Base-by-base conservation (phyloP, 2,797 vertebrate genomes). In the Spinibarbus caldwelli region DNA sequence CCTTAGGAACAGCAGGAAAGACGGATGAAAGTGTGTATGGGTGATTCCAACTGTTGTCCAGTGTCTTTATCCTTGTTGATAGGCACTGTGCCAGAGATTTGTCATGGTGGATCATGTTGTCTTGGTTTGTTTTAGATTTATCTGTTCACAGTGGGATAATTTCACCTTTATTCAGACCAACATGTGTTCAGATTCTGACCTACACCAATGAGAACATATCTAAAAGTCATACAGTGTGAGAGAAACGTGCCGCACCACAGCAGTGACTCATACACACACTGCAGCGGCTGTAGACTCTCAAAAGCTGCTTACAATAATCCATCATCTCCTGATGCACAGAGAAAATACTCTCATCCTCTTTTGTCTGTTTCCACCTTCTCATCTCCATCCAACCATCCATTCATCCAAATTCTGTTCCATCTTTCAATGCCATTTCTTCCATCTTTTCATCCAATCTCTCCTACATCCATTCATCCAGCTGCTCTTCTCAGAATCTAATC, bases 261-360 rank as follows among this genome's bases (percentile, higher is more conserved):
- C 75, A 34, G 31, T 23, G 67, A 36, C 47, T 12, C 73, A 29
- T n/a, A n/a, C 34, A 36, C 85, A 68, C 85, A 78, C 38, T 14
- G 15, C 83, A 72, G 45, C n/a, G 17, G 62, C 49, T 45, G 57
- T 57, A 45, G 47, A 38, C 23, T 43, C 66, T 84, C 43, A 49
- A 82, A 87, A 88, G 72, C 86, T 64, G 78, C 82, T 86, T 86
- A 85, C n/a, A 52, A 10, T 84, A 85, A 85, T 86, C 80, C 49
- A 67, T 29, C 68, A 38, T n/a, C 52, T 84, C 72, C 31, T 41
- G 43, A 31, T 43, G 66, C 67, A 26, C 19, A 45, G 70, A 57
- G 26, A 9, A 84, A 76, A 66, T 17, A 45, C 49, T 6, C 54
- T 59, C 54, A 47, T n/a, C 11, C n/a, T 75, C 75, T 75, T 68